A percentile compares a stretch with the other conserved stretches of the same genome.
Evolutionary conservation across 2,113 vertebrate species (phyloP).

Genomic region (Mystacornis crossleyi): DNA sequence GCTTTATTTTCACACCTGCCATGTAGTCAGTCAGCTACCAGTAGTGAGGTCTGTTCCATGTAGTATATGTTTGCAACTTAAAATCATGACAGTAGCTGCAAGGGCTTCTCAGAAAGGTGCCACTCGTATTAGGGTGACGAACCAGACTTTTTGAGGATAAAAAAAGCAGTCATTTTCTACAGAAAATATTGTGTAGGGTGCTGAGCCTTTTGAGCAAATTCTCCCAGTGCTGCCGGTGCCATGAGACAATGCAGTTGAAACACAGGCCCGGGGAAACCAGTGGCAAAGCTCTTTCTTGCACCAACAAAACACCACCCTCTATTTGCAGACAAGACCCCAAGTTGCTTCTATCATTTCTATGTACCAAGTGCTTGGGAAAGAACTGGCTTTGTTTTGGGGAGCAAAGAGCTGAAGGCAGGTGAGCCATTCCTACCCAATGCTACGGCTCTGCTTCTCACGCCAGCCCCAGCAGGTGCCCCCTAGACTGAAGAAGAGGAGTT

Average conservation of each 20-base stretch:
- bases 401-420: neutral
- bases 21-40: neutral
- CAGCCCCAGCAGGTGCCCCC: neutral
- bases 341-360: neutral
- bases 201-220: neutral
- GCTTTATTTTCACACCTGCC: neutral
- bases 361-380: neutral
- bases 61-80: neutral
- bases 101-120: neutral
- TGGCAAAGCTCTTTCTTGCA: neutral
- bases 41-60: fast-evolving
- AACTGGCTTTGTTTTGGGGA: neutral
- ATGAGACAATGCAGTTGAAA: neutral
- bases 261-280: neutral
- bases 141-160: neutral
- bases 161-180: neutral
- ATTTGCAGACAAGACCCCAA: neutral
- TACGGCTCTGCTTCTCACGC: neutral
- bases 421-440: neutral
- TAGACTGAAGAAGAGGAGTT: neutral
- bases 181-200: neutral
- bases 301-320: neutral
- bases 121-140: neutral
- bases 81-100: neutral
- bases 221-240: neutral